Conservation (phyloP, 2,888 invertebrate species). For the Zhengitettix transpicula region DNA sequence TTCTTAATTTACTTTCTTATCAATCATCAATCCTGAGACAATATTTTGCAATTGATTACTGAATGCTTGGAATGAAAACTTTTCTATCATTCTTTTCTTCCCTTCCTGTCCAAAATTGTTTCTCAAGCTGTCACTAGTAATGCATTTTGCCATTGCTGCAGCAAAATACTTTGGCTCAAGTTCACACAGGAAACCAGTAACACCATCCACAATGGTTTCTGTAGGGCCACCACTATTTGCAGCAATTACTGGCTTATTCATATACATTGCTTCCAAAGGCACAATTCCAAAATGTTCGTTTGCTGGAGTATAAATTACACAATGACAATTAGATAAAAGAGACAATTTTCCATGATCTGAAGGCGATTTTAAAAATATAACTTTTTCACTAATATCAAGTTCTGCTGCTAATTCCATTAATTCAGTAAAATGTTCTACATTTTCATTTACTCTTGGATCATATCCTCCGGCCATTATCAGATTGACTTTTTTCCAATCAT, state of each 20-base stretch:
- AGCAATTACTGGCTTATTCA: slow-evolving; percentile 83
- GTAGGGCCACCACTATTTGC: slow-evolving; percentile 89
- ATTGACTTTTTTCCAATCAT: slow-evolving; percentile 50
- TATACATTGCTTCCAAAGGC: slow-evolving; percentile 95
- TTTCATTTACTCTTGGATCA: slow-evolving; percentile 74
- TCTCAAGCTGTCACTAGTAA: slow-evolving; percentile 41
- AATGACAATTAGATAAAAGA: slow-evolving; percentile 56
- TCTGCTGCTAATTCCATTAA: slow-evolving; percentile 44
- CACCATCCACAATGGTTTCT: slow-evolving; percentile 70
- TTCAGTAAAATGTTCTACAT: slow-evolving; percentile 69
- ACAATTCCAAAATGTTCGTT: slow-evolving; percentile 99
- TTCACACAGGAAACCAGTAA: slow-evolving; percentile 68
- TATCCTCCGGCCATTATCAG: slow-evolving; percentile 93
- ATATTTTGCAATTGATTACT: slow-evolving; percentile 40
- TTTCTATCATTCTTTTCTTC: slow-evolving; percentile 50
- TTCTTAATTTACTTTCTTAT: slow-evolving; percentile 4
- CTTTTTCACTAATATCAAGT: slow-evolving; percentile 48
- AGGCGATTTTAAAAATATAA: slow-evolving; percentile 76
- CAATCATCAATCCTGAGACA: slow-evolving; percentile 4
- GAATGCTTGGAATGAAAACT: slow-evolving; percentile 75
- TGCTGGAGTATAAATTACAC: slow-evolving; percentile 85
- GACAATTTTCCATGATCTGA: slow-evolving; percentile 69
- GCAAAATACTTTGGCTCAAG: slow-evolving; percentile 55
- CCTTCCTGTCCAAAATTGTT: slow-evolving; percentile 61
- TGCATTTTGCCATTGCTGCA: slow-evolving; percentile 51